Conservation (phyloP, 2,113 vertebrate genomes). For the Circaetus gallicus region DNA sequence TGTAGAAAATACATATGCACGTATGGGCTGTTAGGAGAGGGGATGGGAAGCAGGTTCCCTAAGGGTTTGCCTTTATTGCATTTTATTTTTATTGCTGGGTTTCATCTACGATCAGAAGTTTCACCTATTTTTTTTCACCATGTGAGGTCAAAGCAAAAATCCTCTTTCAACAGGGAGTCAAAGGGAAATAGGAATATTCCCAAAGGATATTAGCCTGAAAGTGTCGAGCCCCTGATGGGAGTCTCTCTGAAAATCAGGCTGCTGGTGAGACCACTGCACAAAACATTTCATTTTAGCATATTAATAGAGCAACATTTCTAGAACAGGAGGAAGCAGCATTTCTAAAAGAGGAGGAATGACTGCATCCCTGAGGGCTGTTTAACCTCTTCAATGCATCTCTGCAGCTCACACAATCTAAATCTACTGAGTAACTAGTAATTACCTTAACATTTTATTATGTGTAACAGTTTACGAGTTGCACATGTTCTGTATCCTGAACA, state of each 20-base stretch:
- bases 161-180: conserved; percentile 10
- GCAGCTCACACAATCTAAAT: not conserved
- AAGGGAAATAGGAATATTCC: conserved; percentile 13
- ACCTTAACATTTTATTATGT: not conserved
- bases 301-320: not conserved
- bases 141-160: conserved; percentile 6
- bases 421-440: not conserved
- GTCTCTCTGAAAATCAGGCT: not conserved
- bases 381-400: not conserved
- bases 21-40: not conserved
- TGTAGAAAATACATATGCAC: not conserved
- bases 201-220: not conserved
- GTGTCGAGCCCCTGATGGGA: not conserved
- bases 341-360: not conserved
- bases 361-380: not conserved
- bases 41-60: not conserved
- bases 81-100: conserved; percentile 37
- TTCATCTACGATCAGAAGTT: conserved; percentile 8
- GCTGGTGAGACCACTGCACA: not conserved
- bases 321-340: not conserved
- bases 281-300: not conserved
- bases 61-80: not conserved
- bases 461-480: not conserved
- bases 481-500: not conserved
- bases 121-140: not conserved